phyloP scores from a whole-genome alignment of 1,140 invertebrate species.

The Meloidogyne chitwoodi region DNA sequence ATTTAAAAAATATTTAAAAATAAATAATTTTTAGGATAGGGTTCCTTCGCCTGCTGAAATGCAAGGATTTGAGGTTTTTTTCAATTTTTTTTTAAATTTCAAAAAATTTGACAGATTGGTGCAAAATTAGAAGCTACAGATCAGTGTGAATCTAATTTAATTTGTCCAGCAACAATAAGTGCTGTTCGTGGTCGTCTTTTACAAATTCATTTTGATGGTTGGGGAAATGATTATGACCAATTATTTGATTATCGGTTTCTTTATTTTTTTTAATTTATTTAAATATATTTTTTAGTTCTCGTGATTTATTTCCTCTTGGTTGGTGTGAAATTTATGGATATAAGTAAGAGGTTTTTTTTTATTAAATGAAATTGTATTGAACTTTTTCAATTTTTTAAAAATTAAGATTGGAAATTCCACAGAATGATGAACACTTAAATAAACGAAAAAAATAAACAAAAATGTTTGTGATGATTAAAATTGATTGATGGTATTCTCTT shows the following conservation, averaged over 20 bases:
- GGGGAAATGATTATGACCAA: slow-evolving; percentile 25
- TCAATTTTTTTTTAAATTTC: neutral
- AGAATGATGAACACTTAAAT: neutral
- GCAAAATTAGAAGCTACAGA: slow-evolving; percentile 28
- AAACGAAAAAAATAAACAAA: neutral
- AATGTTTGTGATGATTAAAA: neutral
- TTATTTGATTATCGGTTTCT: slow-evolving; percentile 32
- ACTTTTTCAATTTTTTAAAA: neutral
- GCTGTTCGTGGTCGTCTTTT: slow-evolving; percentile 26
- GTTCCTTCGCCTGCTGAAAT: slow-evolving; percentile 15
- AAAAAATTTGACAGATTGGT: slow-evolving; percentile 19
- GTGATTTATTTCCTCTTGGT: slow-evolving; percentile 32
- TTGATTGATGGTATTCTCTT: too few species aligned
- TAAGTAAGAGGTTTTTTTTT: neutral
- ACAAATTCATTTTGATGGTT: slow-evolving; percentile 32
- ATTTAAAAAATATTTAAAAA: neutral
- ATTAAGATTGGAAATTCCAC: slow-evolving; percentile 6
- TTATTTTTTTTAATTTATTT: neutral
- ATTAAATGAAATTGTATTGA: neutral
- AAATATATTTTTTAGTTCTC: slow-evolving; percentile 6
- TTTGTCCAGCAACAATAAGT: slow-evolving; percentile 25
- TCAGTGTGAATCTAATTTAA: slow-evolving; percentile 27
- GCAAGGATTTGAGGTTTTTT: slow-evolving; percentile 26
- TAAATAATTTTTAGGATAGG: neutral
- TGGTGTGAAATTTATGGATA: slow-evolving; percentile 38